Conservation (phyloP, 2,797 vertebrate genomes). For the Peromyscus nudipes region DNA sequence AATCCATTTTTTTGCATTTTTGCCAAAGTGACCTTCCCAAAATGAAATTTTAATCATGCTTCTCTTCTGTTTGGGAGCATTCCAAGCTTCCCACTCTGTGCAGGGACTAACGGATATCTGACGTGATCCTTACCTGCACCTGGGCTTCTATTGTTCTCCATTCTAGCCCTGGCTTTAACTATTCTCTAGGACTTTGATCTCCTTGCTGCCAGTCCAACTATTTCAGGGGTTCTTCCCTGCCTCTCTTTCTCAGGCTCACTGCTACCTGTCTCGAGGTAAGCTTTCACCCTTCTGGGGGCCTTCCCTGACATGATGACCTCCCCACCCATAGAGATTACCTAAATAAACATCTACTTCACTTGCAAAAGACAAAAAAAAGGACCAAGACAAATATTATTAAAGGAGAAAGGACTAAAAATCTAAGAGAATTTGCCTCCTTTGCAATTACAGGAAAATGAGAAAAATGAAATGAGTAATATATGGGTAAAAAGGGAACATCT, state of each 20-base stretch:
- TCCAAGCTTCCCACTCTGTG: background rate
- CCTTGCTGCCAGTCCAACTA: background rate
- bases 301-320: background rate
- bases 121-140: background rate
- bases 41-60: conserved; percentile 54
- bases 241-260: background rate
- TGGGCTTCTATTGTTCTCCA: background rate
- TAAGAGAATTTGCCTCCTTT: conserved; percentile 4
- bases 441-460: conserved; percentile 20
- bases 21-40: conserved; percentile 52
- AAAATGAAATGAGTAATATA: conserved; percentile 5
- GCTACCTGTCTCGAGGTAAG: background rate
- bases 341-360: background rate
- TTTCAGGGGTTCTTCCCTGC: background rate
- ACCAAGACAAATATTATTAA: background rate
- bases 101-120: background rate
- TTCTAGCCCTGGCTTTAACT: background rate
- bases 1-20: conserved; percentile 37
- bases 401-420: background rate
- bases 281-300: background rate
- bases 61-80: conserved; percentile 32
- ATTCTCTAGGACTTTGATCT: background rate
- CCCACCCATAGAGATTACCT: background rate
- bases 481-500: background rate
- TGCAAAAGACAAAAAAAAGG: background rate